Base-by-base conservation (phyloP, 1,140 invertebrate species). In the Paramacrobiotus metropolitanus region DNA sequence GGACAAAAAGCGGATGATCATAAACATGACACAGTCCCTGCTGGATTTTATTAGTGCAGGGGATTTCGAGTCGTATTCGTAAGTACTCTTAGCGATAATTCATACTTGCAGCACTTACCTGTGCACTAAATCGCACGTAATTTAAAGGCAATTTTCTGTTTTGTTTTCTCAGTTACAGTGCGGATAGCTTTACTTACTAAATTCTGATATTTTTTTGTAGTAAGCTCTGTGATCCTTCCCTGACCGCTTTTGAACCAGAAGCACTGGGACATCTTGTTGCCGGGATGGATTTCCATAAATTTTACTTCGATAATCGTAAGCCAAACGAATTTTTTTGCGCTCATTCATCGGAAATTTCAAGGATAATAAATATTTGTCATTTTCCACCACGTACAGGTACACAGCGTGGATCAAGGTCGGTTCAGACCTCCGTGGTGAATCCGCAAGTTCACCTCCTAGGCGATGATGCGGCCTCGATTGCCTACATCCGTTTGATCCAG, bases 211-310 rank as follows among this genome's bases (percentile, higher is more conserved):
- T n/a, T n/a, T n/a, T n/a, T 76, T 78, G 31, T 73, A 94, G 89
- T 69, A 95, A 95, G 81, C 84, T 97, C 71, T 96, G 93, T 78
- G 95, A 99, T 81, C 88, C 93, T 63, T 86, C 94, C 74, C 80
- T 99, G 68, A 98, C 95, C 65, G 86, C 90, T 67, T 99, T 98
- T 78, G 94, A 97, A 76, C 93, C 95, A 62, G 95, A 97, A 78
- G 85, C 92, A 65, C 79, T 96, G 75, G 93, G 94, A 64, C 95
- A 99, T 79, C 80, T 99, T 70, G 87, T 98, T 63, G 93, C 98
- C 77, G 94, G 94, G 74, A 89, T 98, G 83, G 94, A 98, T 77
- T 99, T 98, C 78, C 94, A 98, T 77, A 97, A 97, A 78, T 99
- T 98, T 79, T 98, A 97, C 78, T 97, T 99, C 79, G 93, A 99